Conservation (phyloP, 2,797 vertebrate genomes). For the Peromyscus attwateri region DNA sequence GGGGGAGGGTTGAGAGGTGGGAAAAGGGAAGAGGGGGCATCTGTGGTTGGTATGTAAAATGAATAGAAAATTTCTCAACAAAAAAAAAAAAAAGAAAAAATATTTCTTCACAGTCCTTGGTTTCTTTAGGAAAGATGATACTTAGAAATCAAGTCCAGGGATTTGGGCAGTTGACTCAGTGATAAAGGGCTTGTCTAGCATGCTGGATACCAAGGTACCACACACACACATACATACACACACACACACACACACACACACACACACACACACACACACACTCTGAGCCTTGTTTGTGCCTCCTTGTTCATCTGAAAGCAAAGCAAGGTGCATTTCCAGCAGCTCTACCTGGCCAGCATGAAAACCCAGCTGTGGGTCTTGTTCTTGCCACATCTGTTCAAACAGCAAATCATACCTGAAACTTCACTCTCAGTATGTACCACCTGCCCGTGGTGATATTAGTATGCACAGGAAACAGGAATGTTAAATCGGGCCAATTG, state of each 20-base stretch:
- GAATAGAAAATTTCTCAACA: too few species aligned
- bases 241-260: too few species aligned
- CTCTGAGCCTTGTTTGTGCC: neutral
- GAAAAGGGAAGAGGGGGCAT: too few species aligned
- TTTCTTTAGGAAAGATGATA: neutral
- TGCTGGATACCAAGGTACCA: too few species aligned
- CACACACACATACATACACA: too few species aligned
- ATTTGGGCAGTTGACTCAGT: neutral
- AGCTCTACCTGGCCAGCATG: neutral
- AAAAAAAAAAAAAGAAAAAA: too few species aligned
- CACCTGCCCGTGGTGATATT: neutral
- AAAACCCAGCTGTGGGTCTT: neutral
- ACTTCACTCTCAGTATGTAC: neutral
- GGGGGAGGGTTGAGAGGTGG: too few species aligned
- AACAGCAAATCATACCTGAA: neutral
- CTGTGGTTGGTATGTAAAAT: too few species aligned
- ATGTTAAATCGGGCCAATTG: neutral
- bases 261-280: neutral
- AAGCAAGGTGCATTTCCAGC: neutral
- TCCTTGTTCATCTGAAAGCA: neutral
- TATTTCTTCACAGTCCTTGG: neutral
- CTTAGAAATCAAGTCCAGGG: too few species aligned
- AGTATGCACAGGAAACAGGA: neutral
- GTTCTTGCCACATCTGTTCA: neutral
- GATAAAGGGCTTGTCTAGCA: neutral